Base-by-base conservation (phyloP, 1,140 invertebrate species). In the Rhizoglyphus robini region DNA sequence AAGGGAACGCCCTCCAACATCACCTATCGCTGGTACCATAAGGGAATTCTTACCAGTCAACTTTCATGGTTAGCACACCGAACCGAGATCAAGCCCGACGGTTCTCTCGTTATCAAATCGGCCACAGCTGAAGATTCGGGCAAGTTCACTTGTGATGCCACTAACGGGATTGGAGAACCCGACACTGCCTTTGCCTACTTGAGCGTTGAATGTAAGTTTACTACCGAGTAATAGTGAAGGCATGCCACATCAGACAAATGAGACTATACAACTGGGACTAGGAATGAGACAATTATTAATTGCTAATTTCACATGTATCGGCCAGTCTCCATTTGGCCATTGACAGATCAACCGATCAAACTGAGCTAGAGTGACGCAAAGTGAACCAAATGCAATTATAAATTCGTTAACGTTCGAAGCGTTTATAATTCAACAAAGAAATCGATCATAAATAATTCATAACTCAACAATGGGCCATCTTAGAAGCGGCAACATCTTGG, bases 1-100 rank as follows among this genome's bases (percentile, higher is more conserved):
- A 90, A 93, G 75, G 94, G 91, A 13, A 81, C 91, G 71, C 94
- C 93, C 2, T 88, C 88, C 3, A 97, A 96, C 77, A 88, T 96
- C 47, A 96, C 90, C 0, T 90, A 95, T 51, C 84, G 86, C 68
- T 72, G 72, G 70, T 69, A 69, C 32, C 67, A 71, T 41, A 72
- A 73, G 48, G 70, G 68, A 30, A 69, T 69, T 8, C 66, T 71
- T 23, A 72, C 71, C 27, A 67, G 54, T 18, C 69, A 73, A 25
- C 32, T 71, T 0, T 49, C 68, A 82, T 90, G 64, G 84, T 74
- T 93, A 68, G 88, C 91, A 73, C 89, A 87, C 2, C 79, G 90
- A 63, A 86, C 90, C 54, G 85, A 86, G 46, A 85, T 90, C 70
- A 80, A 85, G 66, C 78, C 83, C 65, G 88, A 93, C 73, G 90